Evolutionary conservation across 1,140 invertebrate species (phyloP).

Genomic region (Macrobrachium nipponense): DNA sequence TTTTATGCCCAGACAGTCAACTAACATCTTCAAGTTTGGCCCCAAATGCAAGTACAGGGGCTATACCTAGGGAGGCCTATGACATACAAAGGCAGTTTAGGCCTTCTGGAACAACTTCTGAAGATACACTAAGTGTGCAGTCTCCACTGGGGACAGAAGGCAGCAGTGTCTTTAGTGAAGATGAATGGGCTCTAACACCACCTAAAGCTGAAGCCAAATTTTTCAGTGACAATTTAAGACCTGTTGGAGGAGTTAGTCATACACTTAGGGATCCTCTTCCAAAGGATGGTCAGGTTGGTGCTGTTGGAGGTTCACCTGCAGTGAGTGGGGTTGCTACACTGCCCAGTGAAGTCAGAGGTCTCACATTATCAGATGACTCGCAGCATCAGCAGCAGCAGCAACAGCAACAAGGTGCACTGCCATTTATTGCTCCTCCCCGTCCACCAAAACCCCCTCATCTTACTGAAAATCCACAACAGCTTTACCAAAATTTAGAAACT

Average conservation of each 20-base stretch:
- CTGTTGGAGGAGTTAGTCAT: conserved; percentile 10
- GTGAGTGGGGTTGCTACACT: conserved; percentile 14
- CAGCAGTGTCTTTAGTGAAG: conserved; percentile 54
- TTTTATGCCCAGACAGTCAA: conserved; percentile 41
- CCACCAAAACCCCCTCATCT: conserved; percentile 81
- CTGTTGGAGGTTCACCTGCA: not conserved
- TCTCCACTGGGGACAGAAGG: conserved; percentile 47
- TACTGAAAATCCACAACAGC: conserved; percentile 69
- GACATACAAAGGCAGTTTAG: conserved; percentile 38
- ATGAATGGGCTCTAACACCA: conserved; percentile 36
- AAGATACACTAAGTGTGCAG: conserved; percentile 49
- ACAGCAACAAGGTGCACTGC: conserved; percentile 14
- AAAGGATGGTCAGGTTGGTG: conserved; percentile 38
- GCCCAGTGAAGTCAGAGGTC: conserved; percentile 24
- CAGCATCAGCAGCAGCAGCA: conserved; percentile 39
- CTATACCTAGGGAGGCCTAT: conserved; percentile 52
- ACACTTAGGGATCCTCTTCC: not conserved
- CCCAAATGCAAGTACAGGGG: conserved; percentile 46
- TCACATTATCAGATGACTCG: conserved; percentile 43
- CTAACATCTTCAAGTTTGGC: conserved; percentile 32
- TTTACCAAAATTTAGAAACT: conserved; percentile 72
- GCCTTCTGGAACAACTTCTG: conserved; percentile 44
- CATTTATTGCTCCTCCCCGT: conserved; percentile 75
- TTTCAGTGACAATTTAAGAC: conserved; percentile 44
- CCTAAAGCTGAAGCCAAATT: conserved; percentile 38